Base-by-base conservation (phyloP, 1,140 invertebrate species). In the Nephila pilipes region DNA sequence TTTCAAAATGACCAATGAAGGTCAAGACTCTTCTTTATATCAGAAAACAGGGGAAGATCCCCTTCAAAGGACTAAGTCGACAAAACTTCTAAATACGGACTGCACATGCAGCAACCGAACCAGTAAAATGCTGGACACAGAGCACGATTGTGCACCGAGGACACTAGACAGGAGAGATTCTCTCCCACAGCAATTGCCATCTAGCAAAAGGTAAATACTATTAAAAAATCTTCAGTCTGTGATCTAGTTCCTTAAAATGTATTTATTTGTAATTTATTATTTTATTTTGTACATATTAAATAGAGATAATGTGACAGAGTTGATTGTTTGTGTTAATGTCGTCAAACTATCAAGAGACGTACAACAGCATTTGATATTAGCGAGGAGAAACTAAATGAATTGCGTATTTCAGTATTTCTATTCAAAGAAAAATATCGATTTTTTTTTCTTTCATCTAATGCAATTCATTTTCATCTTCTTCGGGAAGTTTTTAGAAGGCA, bases 221-320 rank as follows among this genome's bases (percentile, higher is more conserved):
- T 90, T 46, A 46, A 79, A 58, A 90, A 79, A 75, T 92, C 90
- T 87, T 87, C 69, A 93, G 60, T 85, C 91, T 87, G 91, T 93
- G 85, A 93, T 93, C 91, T 81, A 94, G 87, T 88, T 87, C 87
- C 85, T 92, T 88, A 25, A 90, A 93, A 38, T 93, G 54, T 94
- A 97, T 90, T 92, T 92, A 87, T 93, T 87, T 87, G 90, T 85
- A 79, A 87, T 79, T 80, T 87, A 93, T 93, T 87, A 87, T 87
- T 87, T 36, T 79, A 85, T 57, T 63, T 87, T 92, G 90, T 92
- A 80, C 29, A 91, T 83, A 92, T 57, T 55, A n/a, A n/a, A n/a
- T n/a, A n/a, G n/a, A 58, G 22, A 29, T 85, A 36, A 36, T 10
- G 55, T 58, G n/a, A 16, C 3, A 29, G n/a, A 58, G 55, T 63